Conservation (phyloP, 2,888 invertebrate species). For the Meiosimyza platycephala region DNA sequence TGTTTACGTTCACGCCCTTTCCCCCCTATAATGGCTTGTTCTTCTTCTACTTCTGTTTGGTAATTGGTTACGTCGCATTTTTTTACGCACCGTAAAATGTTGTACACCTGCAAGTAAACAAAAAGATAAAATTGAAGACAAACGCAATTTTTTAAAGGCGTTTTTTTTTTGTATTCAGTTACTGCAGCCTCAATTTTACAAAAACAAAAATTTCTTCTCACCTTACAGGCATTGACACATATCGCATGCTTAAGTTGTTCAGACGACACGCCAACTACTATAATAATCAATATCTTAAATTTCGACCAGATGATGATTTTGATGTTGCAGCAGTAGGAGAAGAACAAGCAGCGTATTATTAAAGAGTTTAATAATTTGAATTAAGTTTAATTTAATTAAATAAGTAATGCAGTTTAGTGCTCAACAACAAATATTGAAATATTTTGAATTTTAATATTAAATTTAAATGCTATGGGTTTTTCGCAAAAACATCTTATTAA, state of each 20-base stretch:
- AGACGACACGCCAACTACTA: constrained; percentile 63
- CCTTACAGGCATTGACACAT: constrained; percentile 63
- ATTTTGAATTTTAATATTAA: too few relatives aligned
- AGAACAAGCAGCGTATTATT: constrained; percentile 35
- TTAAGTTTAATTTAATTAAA: too few relatives aligned
- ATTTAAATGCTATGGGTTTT: too few relatives aligned
- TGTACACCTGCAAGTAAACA: too few relatives aligned
- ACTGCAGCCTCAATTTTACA: constrained; percentile 20
- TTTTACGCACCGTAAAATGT: too few relatives aligned
- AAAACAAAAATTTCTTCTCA: constrained; percentile 33
- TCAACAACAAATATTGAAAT: too few relatives aligned
- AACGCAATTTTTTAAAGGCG: constrained; percentile 24
- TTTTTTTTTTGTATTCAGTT: constrained; percentile 49
- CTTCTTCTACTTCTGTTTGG: not conserved
- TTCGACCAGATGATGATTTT: constrained; percentile 57
- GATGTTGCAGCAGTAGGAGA: constrained; percentile 34
- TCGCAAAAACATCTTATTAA: not conserved
- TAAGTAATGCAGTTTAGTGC: too few relatives aligned
- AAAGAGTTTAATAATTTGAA: constrained; percentile 27
- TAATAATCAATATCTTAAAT: constrained; percentile 63
- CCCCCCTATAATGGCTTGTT: not conserved
- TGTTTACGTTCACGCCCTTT: not conserved
- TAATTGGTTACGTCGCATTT: too few relatives aligned
- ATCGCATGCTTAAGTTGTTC: constrained; percentile 64
- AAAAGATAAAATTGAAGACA: too few relatives aligned